Base-by-base conservation (phyloP, 2,113 vertebrate genomes). In the Myotis davidii region DNA sequence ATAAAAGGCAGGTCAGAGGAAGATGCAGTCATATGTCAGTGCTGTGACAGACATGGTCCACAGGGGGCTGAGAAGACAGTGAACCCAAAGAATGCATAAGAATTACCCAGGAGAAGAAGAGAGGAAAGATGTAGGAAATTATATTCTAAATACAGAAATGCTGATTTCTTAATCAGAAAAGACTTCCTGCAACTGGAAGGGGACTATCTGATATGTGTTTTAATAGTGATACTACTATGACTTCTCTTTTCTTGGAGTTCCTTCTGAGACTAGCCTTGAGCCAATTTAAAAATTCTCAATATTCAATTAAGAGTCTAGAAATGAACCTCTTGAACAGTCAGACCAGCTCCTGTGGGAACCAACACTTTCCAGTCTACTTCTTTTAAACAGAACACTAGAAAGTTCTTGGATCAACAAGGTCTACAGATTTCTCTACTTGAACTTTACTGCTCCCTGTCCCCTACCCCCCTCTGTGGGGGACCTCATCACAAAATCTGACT, bases 341-440 rank as follows among this genome's bases (percentile, higher is more conserved):
- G 77, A 34, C 21, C 11, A 2, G 0, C 1, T 5, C 23, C 23
- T 37, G 3, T 20, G 34, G 18, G 21, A 0, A 23, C 23, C 5
- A 27, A 6, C 7, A 3, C 16, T 39, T 59, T 39, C 45, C 16
- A 39, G 27, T 13, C 17, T 14, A 1, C 21, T 88, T 76, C 42
- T 56, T 56, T 9, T 9, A 42, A 61, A 59, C 9, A 21, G 2
- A 48, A 14, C 23, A 13, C 59, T 61, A 27, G 25, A 61, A 61
- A 61, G 25, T 11, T 61, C 25, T 61, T 61, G 25, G 25, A 21
- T 61, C 11, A 34, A 32, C 4, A 5, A 79, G 1, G 10, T 11
- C 10, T 6, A 4, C 9, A 45, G 21, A 10, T 12, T 3, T 37
- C 45, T 29, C n/a, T 11, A 2, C 21, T 39, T 32, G 10, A 45